Base-by-base conservation (phyloP, 2,113 vertebrate genomes). In the Nibea coibor region DNA sequence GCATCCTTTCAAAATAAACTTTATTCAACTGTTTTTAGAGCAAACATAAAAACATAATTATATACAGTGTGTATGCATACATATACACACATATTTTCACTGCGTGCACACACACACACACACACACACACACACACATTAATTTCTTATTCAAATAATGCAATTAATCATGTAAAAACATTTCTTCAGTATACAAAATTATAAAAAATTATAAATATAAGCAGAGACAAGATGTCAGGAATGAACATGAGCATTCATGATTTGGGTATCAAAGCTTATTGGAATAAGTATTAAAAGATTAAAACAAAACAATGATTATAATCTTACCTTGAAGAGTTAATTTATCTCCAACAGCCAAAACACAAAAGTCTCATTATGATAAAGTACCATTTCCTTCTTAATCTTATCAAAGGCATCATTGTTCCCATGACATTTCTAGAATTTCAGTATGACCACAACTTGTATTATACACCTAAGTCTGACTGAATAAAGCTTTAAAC, bases 11-110 rank as follows among this genome's bases (percentile, higher is more conserved):
- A 9, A 65, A 66, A 58, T 0, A 81, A 57, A 63, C 51, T 81
- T 81, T 79, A 78, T 79, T 78, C 20, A 70, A 19, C 16, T 39
- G 2, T 53, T 45, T 74, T 72, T 5, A 72, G 75, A 75, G 10
- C 7, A 65, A 12, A 72, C 4, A 24, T 0, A 35, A 57, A 1
- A 15, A 47, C 35, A 39, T 39, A 39, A 39, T 10, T 19, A 51
- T 51, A 45, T 45, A 45, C 12, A 45, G 43, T 48, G 16, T 19
- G 5, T 2, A 31, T 31, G 31, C 5, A 31, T 31, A 11, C 11
- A 43, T 3, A 43, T 10, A 11, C 10, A 12, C 42, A 43, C 42
- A 43, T 3, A 43, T 31, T 31, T 31, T 4, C 31, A 31, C 31
- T 31, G 31, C 42, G 11, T 10, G 10, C 39, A 43, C 42, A 43